phyloP scores from a whole-genome alignment of 2,797 vertebrate species.

The Rhyacichthys aspro region DNA sequence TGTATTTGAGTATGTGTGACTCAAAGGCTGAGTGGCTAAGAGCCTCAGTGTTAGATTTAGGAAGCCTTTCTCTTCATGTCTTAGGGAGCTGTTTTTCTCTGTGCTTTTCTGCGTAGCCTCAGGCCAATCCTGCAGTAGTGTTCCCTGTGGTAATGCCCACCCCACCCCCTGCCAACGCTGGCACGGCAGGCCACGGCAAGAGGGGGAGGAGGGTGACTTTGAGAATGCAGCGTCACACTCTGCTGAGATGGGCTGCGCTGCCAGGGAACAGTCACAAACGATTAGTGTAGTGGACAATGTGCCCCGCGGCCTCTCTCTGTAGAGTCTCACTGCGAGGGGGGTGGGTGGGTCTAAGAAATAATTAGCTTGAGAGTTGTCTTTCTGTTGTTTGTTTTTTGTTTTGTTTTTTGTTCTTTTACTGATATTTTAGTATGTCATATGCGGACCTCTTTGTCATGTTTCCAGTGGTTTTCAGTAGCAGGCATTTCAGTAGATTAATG shows the following conservation, averaged over 20 bases:
- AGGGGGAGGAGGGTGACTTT: constrained; percentile 44
- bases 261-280: constrained; percentile 77
- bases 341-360: background rate
- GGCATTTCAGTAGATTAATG: no score
- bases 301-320: constrained; percentile 71
- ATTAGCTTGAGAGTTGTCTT: background rate
- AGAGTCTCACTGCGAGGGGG: constrained; percentile 50
- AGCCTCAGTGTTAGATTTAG: background rate
- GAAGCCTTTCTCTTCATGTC: constrained; percentile 51
- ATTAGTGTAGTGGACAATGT: constrained; percentile 76
- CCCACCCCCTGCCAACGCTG: constrained; percentile 31
- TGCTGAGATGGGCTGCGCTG: constrained; percentile 70
- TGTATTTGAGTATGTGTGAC: background rate
- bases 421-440: no score
- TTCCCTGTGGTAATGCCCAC: constrained; percentile 54
- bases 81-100: constrained; percentile 62
- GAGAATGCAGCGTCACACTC: constrained; percentile 67
- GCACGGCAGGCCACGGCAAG: constrained; percentile 26
- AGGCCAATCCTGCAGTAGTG: constrained; percentile 62
- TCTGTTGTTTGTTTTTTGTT: no score
- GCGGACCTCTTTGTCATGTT: no score
- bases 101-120: constrained; percentile 47
- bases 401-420: no score
- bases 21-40: background rate
- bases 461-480: no score